Evolutionary conservation across 1,140 invertebrate genomes (phyloP).

Genomic region (Yoshiicerus persimilis): DNA sequence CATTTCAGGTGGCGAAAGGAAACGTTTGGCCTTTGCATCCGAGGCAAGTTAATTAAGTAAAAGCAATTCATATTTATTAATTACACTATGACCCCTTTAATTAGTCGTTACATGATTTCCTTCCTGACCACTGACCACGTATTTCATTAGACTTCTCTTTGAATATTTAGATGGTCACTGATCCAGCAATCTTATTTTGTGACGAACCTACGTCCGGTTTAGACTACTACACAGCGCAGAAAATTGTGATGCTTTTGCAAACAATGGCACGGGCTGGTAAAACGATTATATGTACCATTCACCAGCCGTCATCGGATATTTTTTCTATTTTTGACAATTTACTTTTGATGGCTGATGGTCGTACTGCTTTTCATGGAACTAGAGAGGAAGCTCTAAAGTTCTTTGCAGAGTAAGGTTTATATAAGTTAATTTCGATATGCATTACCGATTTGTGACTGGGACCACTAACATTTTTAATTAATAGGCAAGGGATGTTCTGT

Average conservation of each 20-base stretch:
- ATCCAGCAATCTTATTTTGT: slow-evolving; percentile 85
- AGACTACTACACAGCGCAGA: slow-evolving; percentile 88
- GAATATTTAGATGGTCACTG: slow-evolving; percentile 91
- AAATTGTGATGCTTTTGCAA: slow-evolving; percentile 84
- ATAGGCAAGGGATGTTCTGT: slow-evolving; percentile 58
- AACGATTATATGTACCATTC: slow-evolving; percentile 91
- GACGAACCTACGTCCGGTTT: slow-evolving; percentile 62
- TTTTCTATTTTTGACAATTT: slow-evolving; percentile 90
- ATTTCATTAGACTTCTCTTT: too few relatives aligned
- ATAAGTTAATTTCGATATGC: slow-evolving; percentile 48
- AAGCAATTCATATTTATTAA: slow-evolving; percentile 93
- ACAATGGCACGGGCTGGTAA: slow-evolving; percentile 77
- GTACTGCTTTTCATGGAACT: slow-evolving; percentile 59
- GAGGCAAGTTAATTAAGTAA: slow-evolving; percentile 77
- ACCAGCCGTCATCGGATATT: slow-evolving; percentile 89
- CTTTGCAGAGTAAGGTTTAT: slow-evolving; percentile 54
- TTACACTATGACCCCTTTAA: too few relatives aligned
- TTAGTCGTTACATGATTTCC: too few relatives aligned
- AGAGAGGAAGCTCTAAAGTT: slow-evolving; percentile 54
- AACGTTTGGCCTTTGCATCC: slow-evolving; percentile 76
- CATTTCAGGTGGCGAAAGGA: slow-evolving; percentile 65
- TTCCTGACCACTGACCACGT: too few relatives aligned
- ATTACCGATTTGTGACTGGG: background rate
- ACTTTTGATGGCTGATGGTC: slow-evolving; percentile 59
- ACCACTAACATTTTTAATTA: background rate